phyloP scores from a whole-genome alignment of 2,888 invertebrate genomes.

The Melipona bicolor region DNA sequence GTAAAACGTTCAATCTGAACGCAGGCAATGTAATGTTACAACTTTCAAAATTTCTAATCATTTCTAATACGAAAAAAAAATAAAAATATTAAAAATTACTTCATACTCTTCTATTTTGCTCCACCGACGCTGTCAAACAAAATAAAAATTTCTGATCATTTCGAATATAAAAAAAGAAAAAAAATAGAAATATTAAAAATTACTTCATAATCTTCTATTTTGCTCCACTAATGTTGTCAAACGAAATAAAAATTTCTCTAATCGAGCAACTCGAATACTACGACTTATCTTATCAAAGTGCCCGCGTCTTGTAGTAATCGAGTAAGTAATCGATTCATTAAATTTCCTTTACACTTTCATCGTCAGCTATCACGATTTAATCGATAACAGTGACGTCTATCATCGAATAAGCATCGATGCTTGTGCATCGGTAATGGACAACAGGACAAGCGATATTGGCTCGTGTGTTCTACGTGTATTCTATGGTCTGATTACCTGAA shows the following conservation, averaged over 20 bases:
- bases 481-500: neutral
- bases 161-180: too few relatives aligned
- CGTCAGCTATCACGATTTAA: constrained; percentile 10
- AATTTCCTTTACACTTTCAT: constrained; percentile 11
- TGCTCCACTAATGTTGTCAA: neutral
- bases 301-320: neutral
- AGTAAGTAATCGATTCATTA: constrained; percentile 6
- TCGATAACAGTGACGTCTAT: constrained; percentile 73
- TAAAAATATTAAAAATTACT: too few relatives aligned
- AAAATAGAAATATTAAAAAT: too few relatives aligned
- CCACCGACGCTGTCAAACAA: neutral
- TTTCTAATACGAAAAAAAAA: too few relatives aligned
- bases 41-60: too few relatives aligned
- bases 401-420: constrained; percentile 41
- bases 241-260: neutral
- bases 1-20: too few relatives aligned
- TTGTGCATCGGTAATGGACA: constrained; percentile 46
- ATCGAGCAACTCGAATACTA: neutral
- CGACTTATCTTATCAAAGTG: neutral
- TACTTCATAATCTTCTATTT: neutral
- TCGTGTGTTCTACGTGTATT: constrained; percentile 32
- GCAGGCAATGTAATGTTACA: too few relatives aligned
- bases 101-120: neutral
- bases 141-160: neutral
- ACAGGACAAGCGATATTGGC: constrained; percentile 45